Evolutionary conservation across 1,140 invertebrate species (phyloP), one percentile per base, ranked within the genome.

Genomic region (Daktulosphaira vitifoliae): DNA sequence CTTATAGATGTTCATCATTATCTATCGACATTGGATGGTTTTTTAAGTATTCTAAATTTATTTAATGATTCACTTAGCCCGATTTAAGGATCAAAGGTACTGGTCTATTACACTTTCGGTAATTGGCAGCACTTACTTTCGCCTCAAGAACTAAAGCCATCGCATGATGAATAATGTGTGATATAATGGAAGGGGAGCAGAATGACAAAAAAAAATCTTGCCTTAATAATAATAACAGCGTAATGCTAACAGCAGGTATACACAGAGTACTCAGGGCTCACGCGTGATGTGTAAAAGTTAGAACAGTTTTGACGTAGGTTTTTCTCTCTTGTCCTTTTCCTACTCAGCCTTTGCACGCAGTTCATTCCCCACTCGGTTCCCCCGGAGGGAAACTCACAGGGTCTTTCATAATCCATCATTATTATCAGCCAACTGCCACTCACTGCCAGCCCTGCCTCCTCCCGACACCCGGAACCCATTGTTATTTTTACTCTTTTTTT

Each of bases 341-440:
- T 50, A 53, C 51, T 20, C 51, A 18, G 25, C 25, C 29, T 42
- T 15, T 16, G n/a, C 39, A 42, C n/a, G 3, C 8, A 3, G 4
- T 42, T 25, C 49, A 13, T 23, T 7, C 46, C 1, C 46, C 46
- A 9, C 3, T 11, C 20, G 53, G 53, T 56, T 38, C 13, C 53
- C 53, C 53, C 38, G 20, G 53, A 37, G 53, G 53, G 53, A 38
- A 56, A 56, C 37, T 7, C 29, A 33, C 29, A 33, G 53, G 53
- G 53, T 56, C 54, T 59, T 38, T 59, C 38, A 44, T 59, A 44
- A 59, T 59, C 54, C 54, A 59, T 59, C 54, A 59, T 59, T 59
- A 59, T 59, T 59, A 59, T 59, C 54, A 59, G 54, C 39, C 54
- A 38, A 59, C 54, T 59, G 54, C 54, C 54, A 59, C 54, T 59